Percentiles rank a stretch among this genome's conserved stretches.
These are phyloP conservation scores for Labeo rohita DNA, from an alignment of 2,113 vertebrate genomes.

Conservation along the genomic window DNA sequence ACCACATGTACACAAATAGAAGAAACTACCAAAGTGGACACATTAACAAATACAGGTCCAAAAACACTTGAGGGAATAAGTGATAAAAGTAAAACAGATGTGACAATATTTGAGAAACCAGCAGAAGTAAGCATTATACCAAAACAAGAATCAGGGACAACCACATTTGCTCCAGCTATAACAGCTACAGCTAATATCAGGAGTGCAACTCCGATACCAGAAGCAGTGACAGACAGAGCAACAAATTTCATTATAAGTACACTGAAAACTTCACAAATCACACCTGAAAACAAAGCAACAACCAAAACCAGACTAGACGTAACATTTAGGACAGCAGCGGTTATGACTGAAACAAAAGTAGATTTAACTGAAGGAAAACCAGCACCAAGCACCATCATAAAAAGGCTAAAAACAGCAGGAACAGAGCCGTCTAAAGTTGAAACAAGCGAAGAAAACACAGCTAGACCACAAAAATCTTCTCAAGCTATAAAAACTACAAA, in stretches of 20 bases:
- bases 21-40: not conserved
- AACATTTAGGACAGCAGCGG: not conserved
- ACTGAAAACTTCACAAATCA: not conserved
- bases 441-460: conserved; percentile 2
- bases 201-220: not conserved
- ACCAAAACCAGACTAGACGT: not conserved
- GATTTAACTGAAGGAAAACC: not conserved
- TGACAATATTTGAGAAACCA: not conserved
- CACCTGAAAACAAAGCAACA: not conserved
- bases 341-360: conserved; percentile 1
- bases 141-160: not conserved
- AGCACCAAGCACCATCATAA: not conserved
- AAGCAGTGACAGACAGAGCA: not conserved
- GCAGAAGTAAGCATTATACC: not conserved
- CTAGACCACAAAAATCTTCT: not conserved
- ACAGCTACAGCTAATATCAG: not conserved
- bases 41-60: conserved; percentile 3
- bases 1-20: not conserved
- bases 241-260: not conserved
- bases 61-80: not conserved
- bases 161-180: not conserved
- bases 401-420: not conserved
- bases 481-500: not conserved
- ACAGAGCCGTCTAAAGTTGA: not conserved
- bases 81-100: not conserved